Percentiles rank a stretch among this genome's conserved stretches.
phyloP scores from a whole-genome alignment of 2,888 invertebrate species.

The Diaphora mendica region DNA sequence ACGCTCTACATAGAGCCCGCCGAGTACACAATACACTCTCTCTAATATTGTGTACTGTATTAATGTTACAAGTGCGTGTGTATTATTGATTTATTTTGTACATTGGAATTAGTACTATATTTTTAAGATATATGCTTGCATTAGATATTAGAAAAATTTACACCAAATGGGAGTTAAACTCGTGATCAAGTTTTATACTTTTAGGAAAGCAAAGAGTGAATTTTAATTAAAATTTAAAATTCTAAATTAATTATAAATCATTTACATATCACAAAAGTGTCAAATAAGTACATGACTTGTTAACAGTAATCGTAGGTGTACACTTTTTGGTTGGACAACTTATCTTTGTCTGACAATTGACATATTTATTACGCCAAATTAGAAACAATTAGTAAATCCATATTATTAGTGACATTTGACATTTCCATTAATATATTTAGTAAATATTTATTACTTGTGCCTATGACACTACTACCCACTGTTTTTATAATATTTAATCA shows the following conservation, averaged over 20 bases:
- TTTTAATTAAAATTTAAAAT: no score
- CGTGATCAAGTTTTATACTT: no score
- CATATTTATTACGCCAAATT: not conserved
- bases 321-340: not conserved
- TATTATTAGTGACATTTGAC: not conserved
- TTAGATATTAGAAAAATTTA: no score
- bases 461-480: not conserved
- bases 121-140: not conserved
- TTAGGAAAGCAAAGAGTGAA: not conserved
- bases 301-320: not conserved
- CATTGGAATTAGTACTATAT: not conserved
- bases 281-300: not conserved
- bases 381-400: not conserved
- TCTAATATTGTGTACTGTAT: conserved; percentile 1
- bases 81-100: not conserved
- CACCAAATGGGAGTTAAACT: no score
- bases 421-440: not conserved
- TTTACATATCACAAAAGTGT: not conserved
- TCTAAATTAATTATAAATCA: not conserved
- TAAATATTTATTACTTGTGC: not conserved
- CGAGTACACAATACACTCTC: conserved; percentile 5
- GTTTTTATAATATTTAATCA: no score
- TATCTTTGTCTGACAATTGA: not conserved
- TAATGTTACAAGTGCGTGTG: conserved; percentile 8
- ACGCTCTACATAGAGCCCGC: not conserved